These are phyloP conservation scores for Neodiprion lecontei DNA, from an alignment of 1,140 invertebrate genomes.

Conservation along the genomic window DNA sequence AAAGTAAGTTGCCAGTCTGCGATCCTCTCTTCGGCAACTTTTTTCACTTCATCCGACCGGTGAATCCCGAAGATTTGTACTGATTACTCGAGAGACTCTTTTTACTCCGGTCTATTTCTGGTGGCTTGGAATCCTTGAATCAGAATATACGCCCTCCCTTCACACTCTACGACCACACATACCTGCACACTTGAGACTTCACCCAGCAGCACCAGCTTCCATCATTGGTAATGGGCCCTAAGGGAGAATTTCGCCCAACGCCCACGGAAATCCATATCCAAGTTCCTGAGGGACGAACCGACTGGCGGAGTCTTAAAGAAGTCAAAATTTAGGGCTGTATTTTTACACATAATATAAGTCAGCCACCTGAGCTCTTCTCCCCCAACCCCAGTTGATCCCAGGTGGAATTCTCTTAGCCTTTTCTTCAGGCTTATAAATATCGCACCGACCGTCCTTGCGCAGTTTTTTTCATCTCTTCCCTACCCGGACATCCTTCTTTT, in stretches of 20 bases:
- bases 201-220: conserved; percentile 2
- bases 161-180: neutral
- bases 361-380: neutral
- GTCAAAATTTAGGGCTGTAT: neutral
- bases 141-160: neutral
- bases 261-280: conserved; percentile 8
- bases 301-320: conserved; percentile 1
- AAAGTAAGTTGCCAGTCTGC: no score
- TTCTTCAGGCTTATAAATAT: neutral
- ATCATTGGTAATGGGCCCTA: conserved; percentile 11
- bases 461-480: neutral
- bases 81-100: neutral
- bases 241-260: neutral
- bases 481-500: no score
- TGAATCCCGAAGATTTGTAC: conserved; percentile 7
- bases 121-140: neutral
- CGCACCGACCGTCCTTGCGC: neutral
- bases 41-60: neutral
- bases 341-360: conserved; percentile 6
- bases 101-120: neutral
- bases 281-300: neutral
- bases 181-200: neutral
- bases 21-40: no score
- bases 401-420: neutral
- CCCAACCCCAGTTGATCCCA: neutral